Percentiles rank a stretch among this genome's conserved stretches.
Evolutionary conservation across 2,888 invertebrate genomes (phyloP).

Genomic region (Drosophila fungiperda): DNA sequence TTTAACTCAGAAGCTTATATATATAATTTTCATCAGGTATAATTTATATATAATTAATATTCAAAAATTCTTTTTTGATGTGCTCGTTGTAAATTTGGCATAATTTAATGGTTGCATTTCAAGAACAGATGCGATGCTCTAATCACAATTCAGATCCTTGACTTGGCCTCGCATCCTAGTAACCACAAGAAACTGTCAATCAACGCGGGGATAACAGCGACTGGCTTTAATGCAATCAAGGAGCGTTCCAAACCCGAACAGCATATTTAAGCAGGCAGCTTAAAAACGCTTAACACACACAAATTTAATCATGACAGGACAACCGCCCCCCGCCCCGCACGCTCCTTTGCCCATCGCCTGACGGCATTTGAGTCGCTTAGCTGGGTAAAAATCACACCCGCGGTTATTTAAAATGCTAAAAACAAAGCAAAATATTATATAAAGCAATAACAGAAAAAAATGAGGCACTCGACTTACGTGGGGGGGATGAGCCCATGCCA

Average conservation of each 20-base stretch:
- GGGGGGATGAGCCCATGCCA: constrained; percentile 4
- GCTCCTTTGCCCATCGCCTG: constrained; percentile 4
- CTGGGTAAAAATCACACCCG: constrained; percentile 72
- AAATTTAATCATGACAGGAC: constrained; percentile 71
- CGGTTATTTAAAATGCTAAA: constrained; percentile 82
- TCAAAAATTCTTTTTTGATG: neutral
- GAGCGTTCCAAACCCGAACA: constrained; percentile 50
- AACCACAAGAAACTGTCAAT: constrained; percentile 64
- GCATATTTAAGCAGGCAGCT: constrained; percentile 71
- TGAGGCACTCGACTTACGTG: constrained; percentile 30
- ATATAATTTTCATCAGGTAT: neutral
- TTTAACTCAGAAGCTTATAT: neutral
- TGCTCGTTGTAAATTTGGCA: neutral
- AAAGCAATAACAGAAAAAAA: constrained; percentile 55
- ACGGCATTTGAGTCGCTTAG: constrained; percentile 44
- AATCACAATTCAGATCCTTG: constrained; percentile 17
- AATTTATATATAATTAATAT: too few species aligned
- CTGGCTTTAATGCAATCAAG: constrained; percentile 67
- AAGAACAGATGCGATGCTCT: constrained; percentile 35
- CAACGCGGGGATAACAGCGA: constrained; percentile 32
- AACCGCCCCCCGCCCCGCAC: constrained; percentile 6
- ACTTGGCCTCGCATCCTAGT: constrained; percentile 44
- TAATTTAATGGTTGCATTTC: constrained; percentile 25
- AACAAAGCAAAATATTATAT: constrained; percentile 69
- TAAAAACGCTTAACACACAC: constrained; percentile 66